Evolutionary conservation across 2,113 vertebrate species (phyloP).

Genomic region (Ptyas mucosa): DNA sequence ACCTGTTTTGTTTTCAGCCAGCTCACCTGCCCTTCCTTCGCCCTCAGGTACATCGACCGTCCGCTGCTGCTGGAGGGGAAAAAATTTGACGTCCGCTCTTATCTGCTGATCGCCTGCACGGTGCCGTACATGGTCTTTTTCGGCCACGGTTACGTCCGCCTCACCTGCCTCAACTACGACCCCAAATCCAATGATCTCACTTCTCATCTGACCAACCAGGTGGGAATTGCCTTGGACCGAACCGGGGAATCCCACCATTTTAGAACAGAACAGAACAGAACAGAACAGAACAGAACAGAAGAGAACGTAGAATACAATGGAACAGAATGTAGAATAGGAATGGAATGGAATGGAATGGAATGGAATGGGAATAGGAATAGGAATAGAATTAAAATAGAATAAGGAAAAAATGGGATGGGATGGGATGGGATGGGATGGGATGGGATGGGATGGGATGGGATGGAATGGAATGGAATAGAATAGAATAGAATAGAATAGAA

Average conservation of each 20-base stretch:
- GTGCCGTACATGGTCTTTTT: conserved; percentile 81
- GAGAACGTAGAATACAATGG: too few relatives aligned
- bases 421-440: too few relatives aligned
- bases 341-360: too few relatives aligned
- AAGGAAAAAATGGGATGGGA: too few relatives aligned
- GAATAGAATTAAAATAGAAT: too few relatives aligned
- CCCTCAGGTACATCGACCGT: conserved; percentile 77
- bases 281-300: too few relatives aligned
- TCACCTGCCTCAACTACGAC: conserved; percentile 80
- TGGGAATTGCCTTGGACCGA: conserved; percentile 34
- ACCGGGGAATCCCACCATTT: background rate
- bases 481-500: too few relatives aligned
- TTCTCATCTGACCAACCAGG: conserved; percentile 84
- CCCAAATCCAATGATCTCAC: conserved; percentile 77
- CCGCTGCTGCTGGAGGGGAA: conserved; percentile 82
- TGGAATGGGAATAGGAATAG: too few relatives aligned
- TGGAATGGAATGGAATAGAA: too few relatives aligned
- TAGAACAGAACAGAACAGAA: too few relatives aligned
- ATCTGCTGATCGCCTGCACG: conserved; percentile 81
- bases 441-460: too few relatives aligned
- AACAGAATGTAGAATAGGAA: too few relatives aligned
- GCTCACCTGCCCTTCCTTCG: background rate
- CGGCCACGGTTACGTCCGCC: conserved; percentile 80
- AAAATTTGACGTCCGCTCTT: conserved; percentile 85
- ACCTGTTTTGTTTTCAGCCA: background rate